Percentiles rank a stretch among this genome's conserved stretches.
phyloP scores from a whole-genome alignment of 2,113 vertebrate genomes.

The Tupaia tana region DNA sequence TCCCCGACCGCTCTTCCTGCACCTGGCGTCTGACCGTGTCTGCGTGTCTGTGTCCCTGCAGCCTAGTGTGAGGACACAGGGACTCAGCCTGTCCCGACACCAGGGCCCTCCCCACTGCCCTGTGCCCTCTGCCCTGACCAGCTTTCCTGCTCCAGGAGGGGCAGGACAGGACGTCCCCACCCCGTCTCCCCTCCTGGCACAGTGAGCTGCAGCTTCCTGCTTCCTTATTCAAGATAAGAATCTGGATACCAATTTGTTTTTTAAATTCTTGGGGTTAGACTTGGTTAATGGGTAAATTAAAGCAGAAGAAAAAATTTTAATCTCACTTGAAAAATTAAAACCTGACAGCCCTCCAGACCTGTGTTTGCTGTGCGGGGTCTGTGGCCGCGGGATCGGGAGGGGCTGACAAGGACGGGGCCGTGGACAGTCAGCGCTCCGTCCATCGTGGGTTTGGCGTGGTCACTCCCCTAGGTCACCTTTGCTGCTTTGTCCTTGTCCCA shows the following conservation, averaged over 20 bases:
- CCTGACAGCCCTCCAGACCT: neutral
- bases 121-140: neutral
- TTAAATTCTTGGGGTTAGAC: neutral
- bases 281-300: neutral
- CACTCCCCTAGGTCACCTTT: too few species aligned
- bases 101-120: accelerated
- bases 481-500: too few species aligned
- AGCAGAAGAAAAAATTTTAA: neutral
- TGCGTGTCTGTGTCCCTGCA: neutral
- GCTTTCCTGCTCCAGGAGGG: too few species aligned
- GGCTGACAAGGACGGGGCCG: too few species aligned
- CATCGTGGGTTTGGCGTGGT: too few species aligned
- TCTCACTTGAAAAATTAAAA: conserved; percentile 25
- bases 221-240: neutral
- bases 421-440: too few species aligned
- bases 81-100: neutral
- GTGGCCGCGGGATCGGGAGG: too few species aligned
- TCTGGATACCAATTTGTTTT: neutral
- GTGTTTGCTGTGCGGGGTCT: neutral
- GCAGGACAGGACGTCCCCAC: neutral
- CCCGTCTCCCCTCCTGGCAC: neutral
- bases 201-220: neutral
- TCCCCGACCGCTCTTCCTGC: neutral
- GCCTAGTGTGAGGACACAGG: neutral
- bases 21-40: neutral